phyloP scores from a whole-genome alignment of 2,797 vertebrate genomes.

The Taenioides sp. region DNA sequence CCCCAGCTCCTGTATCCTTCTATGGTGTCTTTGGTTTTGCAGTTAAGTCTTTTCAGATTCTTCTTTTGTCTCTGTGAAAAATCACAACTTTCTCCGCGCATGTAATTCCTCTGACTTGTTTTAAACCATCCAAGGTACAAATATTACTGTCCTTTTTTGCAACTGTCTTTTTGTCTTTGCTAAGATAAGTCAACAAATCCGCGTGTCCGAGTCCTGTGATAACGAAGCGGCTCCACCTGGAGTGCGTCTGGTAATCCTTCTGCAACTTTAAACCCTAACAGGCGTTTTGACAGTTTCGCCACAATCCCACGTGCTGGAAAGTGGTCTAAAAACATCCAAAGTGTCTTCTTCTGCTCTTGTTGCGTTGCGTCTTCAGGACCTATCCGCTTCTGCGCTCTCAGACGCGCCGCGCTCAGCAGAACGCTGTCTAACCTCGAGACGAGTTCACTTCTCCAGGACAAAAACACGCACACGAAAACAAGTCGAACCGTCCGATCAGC shows the following conservation, averaged over 20 bases:
- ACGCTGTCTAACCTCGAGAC: constrained; percentile 35
- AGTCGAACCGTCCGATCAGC: constrained; percentile 40
- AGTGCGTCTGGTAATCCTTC: constrained; percentile 56
- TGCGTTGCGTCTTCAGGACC: constrained; percentile 12
- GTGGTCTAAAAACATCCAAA: constrained; percentile 54
- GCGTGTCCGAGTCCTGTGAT: constrained; percentile 34
- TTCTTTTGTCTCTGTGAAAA: constrained; percentile 34
- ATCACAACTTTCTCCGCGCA: constrained; percentile 65
- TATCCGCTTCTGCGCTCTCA: constrained; percentile 46
- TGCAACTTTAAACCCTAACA: constrained; percentile 57
- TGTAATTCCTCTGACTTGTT: constrained; percentile 65
- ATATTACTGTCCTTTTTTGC: constrained; percentile 2
- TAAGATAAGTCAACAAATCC: constrained; percentile 50
- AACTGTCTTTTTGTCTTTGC: constrained; percentile 8
- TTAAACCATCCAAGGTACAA: constrained; percentile 37
- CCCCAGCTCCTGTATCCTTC: constrained; percentile 55
- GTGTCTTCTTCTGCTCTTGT: constrained; percentile 11
- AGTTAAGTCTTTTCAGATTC: constrained; percentile 49
- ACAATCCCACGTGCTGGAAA: constrained; percentile 28
- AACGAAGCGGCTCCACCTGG: constrained; percentile 63
- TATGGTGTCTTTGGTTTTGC: constrained; percentile 78
- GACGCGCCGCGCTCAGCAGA: constrained; percentile 60
- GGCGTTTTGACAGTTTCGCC: constrained; percentile 35
- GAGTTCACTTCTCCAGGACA: constrained; percentile 41
- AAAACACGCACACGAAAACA: constrained; percentile 8